Conservation (phyloP, 2,888 invertebrate genomes). For the Tenthredo mesomela region DNA sequence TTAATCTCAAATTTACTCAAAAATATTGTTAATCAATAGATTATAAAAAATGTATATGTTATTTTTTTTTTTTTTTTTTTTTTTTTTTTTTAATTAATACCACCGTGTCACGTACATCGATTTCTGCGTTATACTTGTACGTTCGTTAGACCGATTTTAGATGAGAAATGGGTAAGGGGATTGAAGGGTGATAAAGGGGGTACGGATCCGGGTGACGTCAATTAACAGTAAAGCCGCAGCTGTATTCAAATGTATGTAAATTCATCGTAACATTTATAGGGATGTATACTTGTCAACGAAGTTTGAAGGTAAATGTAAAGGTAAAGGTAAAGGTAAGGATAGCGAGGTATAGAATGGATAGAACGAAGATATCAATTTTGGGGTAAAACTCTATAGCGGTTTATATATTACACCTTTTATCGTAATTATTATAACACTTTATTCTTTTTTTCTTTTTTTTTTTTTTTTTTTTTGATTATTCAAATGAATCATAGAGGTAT, state of each 20-base stretch:
- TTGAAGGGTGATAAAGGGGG: background rate
- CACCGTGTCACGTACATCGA: background rate
- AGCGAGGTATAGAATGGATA: background rate
- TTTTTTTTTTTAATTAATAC: background rate
- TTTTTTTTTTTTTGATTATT: background rate
- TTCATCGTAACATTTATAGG: conserved; percentile 18
- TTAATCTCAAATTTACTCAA: background rate
- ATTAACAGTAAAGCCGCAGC: conserved; percentile 42
- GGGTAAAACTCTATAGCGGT: background rate
- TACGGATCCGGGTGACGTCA: conserved; percentile 31
- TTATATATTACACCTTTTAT: background rate
- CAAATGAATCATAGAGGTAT: background rate
- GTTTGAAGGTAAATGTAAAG: background rate
- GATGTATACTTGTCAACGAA: conserved; percentile 2
- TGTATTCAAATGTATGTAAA: conserved; percentile 50
- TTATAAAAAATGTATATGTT: background rate
- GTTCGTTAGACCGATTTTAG: conserved; percentile 35
- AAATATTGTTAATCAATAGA: background rate
- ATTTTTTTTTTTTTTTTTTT: no score
- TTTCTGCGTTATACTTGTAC: conserved; percentile 10
- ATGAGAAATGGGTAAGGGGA: background rate
- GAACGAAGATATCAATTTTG: background rate
- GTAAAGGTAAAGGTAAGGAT: background rate
- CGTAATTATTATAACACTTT: background rate
- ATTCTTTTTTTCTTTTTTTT: no score